Conservation (phyloP, 1,140 invertebrate genomes). For the Anastrepha obliqua region DNA sequence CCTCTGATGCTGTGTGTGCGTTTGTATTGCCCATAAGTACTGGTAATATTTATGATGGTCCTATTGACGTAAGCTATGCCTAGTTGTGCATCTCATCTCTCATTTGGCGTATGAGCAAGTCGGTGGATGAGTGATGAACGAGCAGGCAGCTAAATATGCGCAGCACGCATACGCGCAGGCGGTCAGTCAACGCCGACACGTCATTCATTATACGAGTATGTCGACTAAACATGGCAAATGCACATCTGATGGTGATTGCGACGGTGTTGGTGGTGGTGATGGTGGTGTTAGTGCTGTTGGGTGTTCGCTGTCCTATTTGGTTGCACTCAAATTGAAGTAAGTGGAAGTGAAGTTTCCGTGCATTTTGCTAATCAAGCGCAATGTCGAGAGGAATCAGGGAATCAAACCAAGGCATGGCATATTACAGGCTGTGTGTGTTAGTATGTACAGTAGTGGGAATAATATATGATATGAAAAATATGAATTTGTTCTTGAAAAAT, state of each 20-base stretch:
- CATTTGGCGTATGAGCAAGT: conserved; percentile 1
- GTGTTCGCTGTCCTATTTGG: background rate
- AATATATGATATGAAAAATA: no score
- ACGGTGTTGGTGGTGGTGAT: background rate
- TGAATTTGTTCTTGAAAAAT: no score
- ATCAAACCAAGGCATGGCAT: background rate
- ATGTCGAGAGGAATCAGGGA: conserved; percentile 2
- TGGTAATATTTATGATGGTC: background rate
- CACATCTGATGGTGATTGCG: background rate
- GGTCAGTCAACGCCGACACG: background rate
- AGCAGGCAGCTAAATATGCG: conserved; percentile 11
- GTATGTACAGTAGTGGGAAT: background rate
- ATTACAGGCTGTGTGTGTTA: background rate
- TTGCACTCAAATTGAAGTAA: background rate
- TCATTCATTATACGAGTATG: background rate
- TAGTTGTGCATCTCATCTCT: conserved; percentile 14
- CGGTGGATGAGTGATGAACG: background rate
- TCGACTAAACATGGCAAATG: background rate
- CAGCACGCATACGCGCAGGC: background rate
- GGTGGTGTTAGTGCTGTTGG: background rate
- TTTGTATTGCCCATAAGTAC: background rate
- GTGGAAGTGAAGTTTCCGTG: conserved; percentile 6
- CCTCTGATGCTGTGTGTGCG: background rate
- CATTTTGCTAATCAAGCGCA: conserved; percentile 31
- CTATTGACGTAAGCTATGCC: background rate